These are phyloP conservation scores for Mungos mungo DNA, from an alignment of 2,113 vertebrate genomes.

Conservation along the genomic window DNA sequence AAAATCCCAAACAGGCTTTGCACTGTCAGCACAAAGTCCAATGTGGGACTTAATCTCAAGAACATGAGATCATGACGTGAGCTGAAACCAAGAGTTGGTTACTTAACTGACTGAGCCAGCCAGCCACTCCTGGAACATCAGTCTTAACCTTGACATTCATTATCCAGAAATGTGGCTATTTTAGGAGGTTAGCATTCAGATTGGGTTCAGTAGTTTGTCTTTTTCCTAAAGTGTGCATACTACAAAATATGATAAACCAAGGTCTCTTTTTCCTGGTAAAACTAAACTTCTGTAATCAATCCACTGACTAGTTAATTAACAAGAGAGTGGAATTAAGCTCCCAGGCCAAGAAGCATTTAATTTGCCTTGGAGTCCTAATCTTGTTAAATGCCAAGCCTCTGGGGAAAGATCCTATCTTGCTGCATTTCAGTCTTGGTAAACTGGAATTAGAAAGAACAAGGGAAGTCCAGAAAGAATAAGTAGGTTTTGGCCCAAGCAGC, in stretches of 20 bases:
- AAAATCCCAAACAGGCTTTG: too few species aligned
- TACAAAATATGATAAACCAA: neutral
- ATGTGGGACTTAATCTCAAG: too few species aligned
- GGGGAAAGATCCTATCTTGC: neutral
- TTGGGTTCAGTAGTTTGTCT: neutral
- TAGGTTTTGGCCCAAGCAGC: neutral
- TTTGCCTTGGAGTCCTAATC: slow-evolving; percentile 48
- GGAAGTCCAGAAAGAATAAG: neutral
- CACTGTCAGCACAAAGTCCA: too few species aligned
- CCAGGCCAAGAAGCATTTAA: neutral
- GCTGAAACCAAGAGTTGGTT: too few species aligned
- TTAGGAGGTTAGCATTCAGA: neutral
- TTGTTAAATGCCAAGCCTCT: slow-evolving; percentile 34
- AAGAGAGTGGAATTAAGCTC: slow-evolving; percentile 28
- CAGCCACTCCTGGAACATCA: too few species aligned
- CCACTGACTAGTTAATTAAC: slow-evolving; percentile 47
- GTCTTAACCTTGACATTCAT: neutral
- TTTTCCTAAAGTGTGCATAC: neutral
- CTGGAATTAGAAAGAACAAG: slow-evolving; percentile 13
- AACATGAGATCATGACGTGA: too few species aligned
- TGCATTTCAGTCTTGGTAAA: neutral
- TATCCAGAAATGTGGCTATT: neutral
- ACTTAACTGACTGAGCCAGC: too few species aligned
- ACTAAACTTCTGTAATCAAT: slow-evolving; percentile 12
- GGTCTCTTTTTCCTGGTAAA: neutral